Conservation (phyloP, 2,797 vertebrate species). For the Philypnodon macrostomus region DNA sequence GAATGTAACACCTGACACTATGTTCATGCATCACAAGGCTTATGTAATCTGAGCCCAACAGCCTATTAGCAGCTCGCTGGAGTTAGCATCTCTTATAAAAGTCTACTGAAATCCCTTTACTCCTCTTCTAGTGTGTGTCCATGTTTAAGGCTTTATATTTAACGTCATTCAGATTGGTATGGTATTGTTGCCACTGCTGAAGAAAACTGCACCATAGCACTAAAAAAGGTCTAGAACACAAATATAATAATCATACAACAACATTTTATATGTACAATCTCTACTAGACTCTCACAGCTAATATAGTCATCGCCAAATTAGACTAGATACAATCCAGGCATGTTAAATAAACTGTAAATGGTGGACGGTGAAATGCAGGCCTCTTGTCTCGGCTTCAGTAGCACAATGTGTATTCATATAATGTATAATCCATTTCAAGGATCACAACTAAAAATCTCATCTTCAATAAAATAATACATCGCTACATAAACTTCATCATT, state of each 20-base stretch:
- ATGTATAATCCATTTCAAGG: constrained; percentile 14
- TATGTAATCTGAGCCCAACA: constrained; percentile 13
- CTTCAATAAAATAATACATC: constrained; percentile 25
- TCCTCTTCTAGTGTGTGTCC: constrained; percentile 31
- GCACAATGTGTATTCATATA: constrained; percentile 21
- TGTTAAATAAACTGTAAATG: constrained; percentile 42
- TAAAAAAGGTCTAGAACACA: constrained; percentile 63
- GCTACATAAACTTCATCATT: constrained; percentile 16
- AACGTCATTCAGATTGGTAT: constrained; percentile 40
- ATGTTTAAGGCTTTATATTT: constrained; percentile 69
- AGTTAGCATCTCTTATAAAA: constrained; percentile 23
- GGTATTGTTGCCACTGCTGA: constrained; percentile 32
- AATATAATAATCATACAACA: constrained; percentile 63
- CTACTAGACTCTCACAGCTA: constrained; percentile 58
- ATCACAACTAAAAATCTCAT: constrained; percentile 13
- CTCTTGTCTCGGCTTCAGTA: constrained; percentile 17
- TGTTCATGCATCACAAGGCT: constrained; percentile 12
- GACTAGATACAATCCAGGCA: constrained; percentile 40
- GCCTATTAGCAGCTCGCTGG: constrained; percentile 16
- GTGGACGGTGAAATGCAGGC: constrained; percentile 33
- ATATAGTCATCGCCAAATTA: constrained; percentile 42
- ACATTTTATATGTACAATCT: constrained; percentile 62
- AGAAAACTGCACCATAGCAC: constrained; percentile 52
- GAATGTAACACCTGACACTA: constrained; percentile 1
- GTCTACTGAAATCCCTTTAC: constrained; percentile 21